These are phyloP conservation scores for Dynastes tityus DNA, from an alignment of 2,888 invertebrate species.

Conservation along the genomic window DNA sequence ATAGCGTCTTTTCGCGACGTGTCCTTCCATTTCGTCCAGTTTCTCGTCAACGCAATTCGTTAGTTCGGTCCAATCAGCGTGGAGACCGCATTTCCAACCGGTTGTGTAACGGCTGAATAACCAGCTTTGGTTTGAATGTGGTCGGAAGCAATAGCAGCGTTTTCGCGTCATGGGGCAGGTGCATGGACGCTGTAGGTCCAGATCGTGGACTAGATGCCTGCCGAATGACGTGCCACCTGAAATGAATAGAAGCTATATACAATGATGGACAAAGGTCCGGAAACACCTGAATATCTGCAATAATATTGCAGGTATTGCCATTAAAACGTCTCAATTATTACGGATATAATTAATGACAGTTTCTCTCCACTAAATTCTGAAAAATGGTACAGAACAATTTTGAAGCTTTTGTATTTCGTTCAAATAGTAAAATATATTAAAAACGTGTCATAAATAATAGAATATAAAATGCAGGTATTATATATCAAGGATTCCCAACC, in stretches of 20 bases:
- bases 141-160: conserved; percentile 93
- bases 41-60: conserved; percentile 93
- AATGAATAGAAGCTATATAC: conserved; percentile 37
- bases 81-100: conserved; percentile 98
- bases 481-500: too few species aligned
- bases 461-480: too few species aligned
- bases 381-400: too few species aligned
- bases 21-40: conserved; percentile 87
- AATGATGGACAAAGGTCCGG: too few species aligned
- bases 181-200: conserved; percentile 94
- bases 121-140: conserved; percentile 96
- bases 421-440: too few species aligned
- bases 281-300: too few species aligned
- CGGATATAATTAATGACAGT: too few species aligned
- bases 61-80: conserved; percentile 98
- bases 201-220: conserved; percentile 94
- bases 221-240: conserved; percentile 95
- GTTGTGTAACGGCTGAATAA: conserved; percentile 97
- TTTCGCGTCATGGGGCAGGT: conserved; percentile 92
- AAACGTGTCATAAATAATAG: too few species aligned
- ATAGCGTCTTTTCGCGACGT: conserved; percentile 76
- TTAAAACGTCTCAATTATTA: too few species aligned
- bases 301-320: too few species aligned
- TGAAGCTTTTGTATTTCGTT: too few species aligned
- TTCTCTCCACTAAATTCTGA: too few species aligned